Base-by-base conservation (phyloP, 2,888 invertebrate species). In the Pristionchus exspectatus region DNA sequence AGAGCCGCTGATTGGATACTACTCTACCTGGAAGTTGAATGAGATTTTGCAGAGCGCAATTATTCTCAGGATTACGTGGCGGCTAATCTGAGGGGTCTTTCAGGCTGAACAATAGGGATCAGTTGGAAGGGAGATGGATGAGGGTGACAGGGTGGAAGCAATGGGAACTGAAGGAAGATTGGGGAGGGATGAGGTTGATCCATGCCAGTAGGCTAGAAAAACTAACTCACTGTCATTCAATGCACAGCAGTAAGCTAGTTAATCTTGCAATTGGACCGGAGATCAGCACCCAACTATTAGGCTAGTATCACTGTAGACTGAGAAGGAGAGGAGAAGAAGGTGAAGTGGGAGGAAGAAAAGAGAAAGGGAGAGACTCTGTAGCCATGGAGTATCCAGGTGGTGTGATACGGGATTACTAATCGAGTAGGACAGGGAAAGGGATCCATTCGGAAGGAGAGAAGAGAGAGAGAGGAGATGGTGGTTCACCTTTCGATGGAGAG, bases 181-280 rank as follows among this genome's bases (percentile, higher is more conserved):
- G 5, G 84, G 56, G 56, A 24, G 56, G 16, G 1, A 38, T 38
- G 38, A 38, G 33, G 50, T n/a, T 14, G 30, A 56, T 59, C 84
- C 84, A n/a, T 33, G 74, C 87, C 87, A 56, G 87, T 54, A 56
- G 87, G 87, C 72, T 18, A 50, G 87, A 88, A 24, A 74, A 74
- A 44, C 87, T 74, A 88, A 56, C 74, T 74, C 87, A 88, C 87
- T 88, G 87, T 54, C 50, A 38, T 74, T 56, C 56, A 44, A 27
- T 54, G 44, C 87, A 74, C 72, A 50, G 56, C 63, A 88, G 87
- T 88, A 63, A 74, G 72, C 87, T 88, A 88, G 87, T 59, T 74
- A 74, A 88, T 88, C 87, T 88, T 88, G 87, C 87, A 88, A 56
- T 24, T 56, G 87, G 87, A 50, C 44, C 18, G 5, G 9, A 66